phyloP scores from a whole-genome alignment of 2,888 invertebrate genomes.

The Ophion ellenae region DNA sequence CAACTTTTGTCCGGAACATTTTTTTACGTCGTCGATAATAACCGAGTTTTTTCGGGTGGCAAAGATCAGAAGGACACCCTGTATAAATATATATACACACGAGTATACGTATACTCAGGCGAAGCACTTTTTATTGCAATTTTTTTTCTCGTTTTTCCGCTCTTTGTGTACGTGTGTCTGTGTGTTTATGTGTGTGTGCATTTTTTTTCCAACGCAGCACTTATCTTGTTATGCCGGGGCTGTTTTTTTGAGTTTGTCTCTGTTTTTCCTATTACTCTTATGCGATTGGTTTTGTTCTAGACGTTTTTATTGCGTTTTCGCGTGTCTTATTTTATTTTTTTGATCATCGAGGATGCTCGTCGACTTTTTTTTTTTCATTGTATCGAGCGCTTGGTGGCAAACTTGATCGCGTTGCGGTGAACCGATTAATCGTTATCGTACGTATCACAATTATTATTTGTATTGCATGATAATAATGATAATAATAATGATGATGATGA shows the following conservation, averaged over 20 bases:
- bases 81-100: neutral
- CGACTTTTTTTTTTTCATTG: conserved; percentile 14
- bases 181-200: conserved; percentile 63
- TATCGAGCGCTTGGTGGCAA: conserved; percentile 7
- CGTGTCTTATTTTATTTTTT: conserved; percentile 22
- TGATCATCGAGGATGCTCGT: conserved; percentile 45
- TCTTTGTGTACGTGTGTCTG: conserved; percentile 72
- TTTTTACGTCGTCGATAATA: no score
- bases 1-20: no score
- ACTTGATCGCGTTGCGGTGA: conserved; percentile 16
- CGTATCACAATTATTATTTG: conserved; percentile 63
- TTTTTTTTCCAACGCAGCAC: conserved; percentile 75
- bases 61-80: no score
- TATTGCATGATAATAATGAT: conserved; percentile 27
- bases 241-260: conserved; percentile 48
- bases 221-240: conserved; percentile 74
- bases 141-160: conserved; percentile 67
- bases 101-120: conserved; percentile 37
- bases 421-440: conserved; percentile 39
- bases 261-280: conserved; percentile 46
- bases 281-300: conserved; percentile 39
- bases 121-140: conserved; percentile 78
- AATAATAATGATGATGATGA: conserved; percentile 2
- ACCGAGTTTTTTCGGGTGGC: no score
- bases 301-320: neutral